These are phyloP conservation scores for Amphipyra tragopoginis DNA, from an alignment of 2,888 invertebrate genomes.

Conservation along the genomic window DNA sequence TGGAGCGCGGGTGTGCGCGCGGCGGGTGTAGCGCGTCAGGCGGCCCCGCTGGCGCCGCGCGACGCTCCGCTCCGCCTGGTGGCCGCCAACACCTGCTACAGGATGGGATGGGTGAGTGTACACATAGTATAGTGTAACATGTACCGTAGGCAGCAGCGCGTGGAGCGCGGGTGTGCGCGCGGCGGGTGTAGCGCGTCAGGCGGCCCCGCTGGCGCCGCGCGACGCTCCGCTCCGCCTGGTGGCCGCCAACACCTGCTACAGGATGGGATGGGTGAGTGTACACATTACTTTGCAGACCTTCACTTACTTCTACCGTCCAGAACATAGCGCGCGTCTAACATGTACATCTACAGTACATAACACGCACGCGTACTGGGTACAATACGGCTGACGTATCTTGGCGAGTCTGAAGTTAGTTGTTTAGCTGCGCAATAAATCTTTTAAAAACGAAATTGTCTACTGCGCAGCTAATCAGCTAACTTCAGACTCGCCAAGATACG, in stretches of 20 bases:
- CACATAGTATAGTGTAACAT: too few species aligned
- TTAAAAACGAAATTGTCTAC: too few species aligned
- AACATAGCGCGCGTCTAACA: too few species aligned
- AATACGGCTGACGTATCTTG: too few species aligned
- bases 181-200: slow-evolving; percentile 72
- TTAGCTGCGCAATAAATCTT: too few species aligned
- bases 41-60: slow-evolving; percentile 75
- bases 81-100: slow-evolving; percentile 2
- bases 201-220: slow-evolving; percentile 75
- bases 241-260: slow-evolving; percentile 2
- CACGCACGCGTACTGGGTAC: too few species aligned
- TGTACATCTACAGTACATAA: too few species aligned
- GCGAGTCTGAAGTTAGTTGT: too few species aligned
- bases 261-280: slow-evolving; percentile 45
- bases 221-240: slow-evolving; percentile 54
- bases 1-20: slow-evolving; percentile 75
- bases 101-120: slow-evolving; percentile 45
- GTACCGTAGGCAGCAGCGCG: slow-evolving; percentile 59
- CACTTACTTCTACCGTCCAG: too few species aligned
- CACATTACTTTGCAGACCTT: too few species aligned
- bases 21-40: slow-evolving; percentile 72
- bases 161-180: slow-evolving; percentile 75
- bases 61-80: slow-evolving; percentile 54
- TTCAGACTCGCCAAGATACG: too few species aligned
- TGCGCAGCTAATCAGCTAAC: too few species aligned